A percentile compares a stretch with the other conserved stretches of the same genome.
phyloP scores from a whole-genome alignment of 2,797 vertebrate genomes.

The Thalassophryne amazonica region DNA sequence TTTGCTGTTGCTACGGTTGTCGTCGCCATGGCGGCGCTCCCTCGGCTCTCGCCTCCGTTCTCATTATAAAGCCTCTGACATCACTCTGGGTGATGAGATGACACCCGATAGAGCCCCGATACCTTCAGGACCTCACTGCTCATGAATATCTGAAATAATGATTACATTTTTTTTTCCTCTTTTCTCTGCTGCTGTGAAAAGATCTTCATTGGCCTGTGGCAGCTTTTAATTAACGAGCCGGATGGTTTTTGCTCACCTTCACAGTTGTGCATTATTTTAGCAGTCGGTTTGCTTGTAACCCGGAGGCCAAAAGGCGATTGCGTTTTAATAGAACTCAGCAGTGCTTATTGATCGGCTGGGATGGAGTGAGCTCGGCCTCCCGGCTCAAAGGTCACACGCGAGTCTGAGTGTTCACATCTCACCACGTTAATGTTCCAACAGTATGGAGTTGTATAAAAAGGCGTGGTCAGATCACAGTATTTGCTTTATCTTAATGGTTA shows the following conservation, averaged over 20 bases:
- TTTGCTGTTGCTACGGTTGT: background rate
- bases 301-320: conserved; percentile 39
- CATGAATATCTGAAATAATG: conserved; percentile 53
- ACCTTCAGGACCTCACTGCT: conserved; percentile 6
- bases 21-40: background rate
- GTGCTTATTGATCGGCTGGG: conserved; percentile 52
- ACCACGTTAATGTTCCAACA: too few relatives aligned
- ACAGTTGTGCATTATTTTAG: conserved; percentile 56
- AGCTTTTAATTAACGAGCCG: conserved; percentile 64
- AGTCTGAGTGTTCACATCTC: too few relatives aligned
- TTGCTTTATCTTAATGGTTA: too few relatives aligned
- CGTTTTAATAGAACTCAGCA: conserved; percentile 61
- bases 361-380: conserved; percentile 14
- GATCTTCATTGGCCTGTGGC: conserved; percentile 60
- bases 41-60: background rate
- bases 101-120: conserved; percentile 5
- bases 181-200: conserved; percentile 31
- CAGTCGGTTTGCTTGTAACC: conserved; percentile 45
- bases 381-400: too few relatives aligned
- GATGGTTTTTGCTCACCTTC: conserved; percentile 55
- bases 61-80: conserved; percentile 19
- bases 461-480: too few relatives aligned
- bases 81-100: conserved; percentile 24
- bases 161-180: background rate
- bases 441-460: too few relatives aligned